Base-by-base conservation (phyloP, 2,888 invertebrate genomes). In the Gastrophysa polygoni region DNA sequence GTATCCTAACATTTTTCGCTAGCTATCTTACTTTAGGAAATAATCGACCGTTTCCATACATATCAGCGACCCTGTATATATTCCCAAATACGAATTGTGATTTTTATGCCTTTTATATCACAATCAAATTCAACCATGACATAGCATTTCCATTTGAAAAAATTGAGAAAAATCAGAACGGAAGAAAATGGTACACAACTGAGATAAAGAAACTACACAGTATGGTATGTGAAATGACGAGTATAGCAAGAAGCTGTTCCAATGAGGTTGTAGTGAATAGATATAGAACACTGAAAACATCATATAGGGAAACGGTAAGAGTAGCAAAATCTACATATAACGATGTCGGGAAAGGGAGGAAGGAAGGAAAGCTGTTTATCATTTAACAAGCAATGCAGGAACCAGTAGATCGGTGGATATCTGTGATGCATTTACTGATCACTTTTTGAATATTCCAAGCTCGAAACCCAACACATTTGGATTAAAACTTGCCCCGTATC, bases 201-300 rank as follows among this genome's bases (percentile, higher is more conserved):
- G 46, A 46, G 17, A 46, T 46, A 16, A 46, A 46, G 18, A 17
- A 46, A 46, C 46, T 46, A 8, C 46, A 46, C 2, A 46, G 46
- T 46, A 46, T 46, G 46, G 46, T 46, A 46, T 46, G 46, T 46
- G 46, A 46, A 46, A 46, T 46, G 46, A 17, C 46, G 16, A 46
- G 46, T 18, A 46, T 16, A 46, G 17, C 8, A 18, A 38, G 10
- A 14, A 38, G 38, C 38, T 16, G n/a, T 38, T 38, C 38, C 11
- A 38, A 38, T 38, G n/a, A 38, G 16, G 38, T 11, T 11, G 11
- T 38, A 14, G 38, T 38, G 38, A 38, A 38, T 38, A 38, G 38
- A 38, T 38, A 38, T 38, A 38, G 38, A 24, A 24, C 24, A 24
- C 24, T 24, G 24, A 24, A 24, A 24, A 24, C 24, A 24, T 24